A percentile compares a stretch with the other conserved stretches of the same genome.
phyloP scores from a whole-genome alignment of 1,140 invertebrate genomes.

The Drosophila insularis region DNA sequence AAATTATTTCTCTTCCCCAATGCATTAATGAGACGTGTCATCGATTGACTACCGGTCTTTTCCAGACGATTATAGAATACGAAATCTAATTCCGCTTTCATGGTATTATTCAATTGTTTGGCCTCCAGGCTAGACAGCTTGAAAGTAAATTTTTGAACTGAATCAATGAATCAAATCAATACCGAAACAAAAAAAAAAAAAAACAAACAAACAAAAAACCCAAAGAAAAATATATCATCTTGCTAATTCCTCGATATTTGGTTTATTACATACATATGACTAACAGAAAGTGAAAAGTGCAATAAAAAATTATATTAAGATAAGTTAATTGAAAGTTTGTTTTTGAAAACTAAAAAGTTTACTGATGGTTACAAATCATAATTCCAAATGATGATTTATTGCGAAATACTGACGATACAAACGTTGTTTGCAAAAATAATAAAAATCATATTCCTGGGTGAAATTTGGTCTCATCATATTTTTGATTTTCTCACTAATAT shows the following conservation, averaged over 20 bases:
- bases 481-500: slow-evolving; percentile 50
- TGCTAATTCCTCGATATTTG: no score
- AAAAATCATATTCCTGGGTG: slow-evolving; percentile 69
- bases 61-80: slow-evolving; percentile 93
- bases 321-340: slow-evolving; percentile 28
- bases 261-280: no score
- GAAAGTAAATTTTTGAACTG: slow-evolving; percentile 26
- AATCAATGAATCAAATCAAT: background rate
- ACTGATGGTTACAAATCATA: background rate
- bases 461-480: slow-evolving; percentile 56
- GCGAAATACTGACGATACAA: slow-evolving; percentile 67
- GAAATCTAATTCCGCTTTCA: slow-evolving; percentile 85
- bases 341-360: background rate
- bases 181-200: slow-evolving; percentile 12
- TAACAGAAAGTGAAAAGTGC: no score
- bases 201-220: no score
- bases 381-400: slow-evolving; percentile 46
- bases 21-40: slow-evolving; percentile 88
- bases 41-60: slow-evolving; percentile 93
- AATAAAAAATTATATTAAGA: no score
- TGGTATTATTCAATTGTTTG: slow-evolving; percentile 89
- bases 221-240: no score
- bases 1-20: slow-evolving; percentile 84
- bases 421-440: slow-evolving; percentile 70
- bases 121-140: slow-evolving; percentile 60